These are phyloP conservation scores for Notothenia coriiceps DNA, from an alignment of 2,113 vertebrate genomes.

Conservation along the genomic window DNA sequence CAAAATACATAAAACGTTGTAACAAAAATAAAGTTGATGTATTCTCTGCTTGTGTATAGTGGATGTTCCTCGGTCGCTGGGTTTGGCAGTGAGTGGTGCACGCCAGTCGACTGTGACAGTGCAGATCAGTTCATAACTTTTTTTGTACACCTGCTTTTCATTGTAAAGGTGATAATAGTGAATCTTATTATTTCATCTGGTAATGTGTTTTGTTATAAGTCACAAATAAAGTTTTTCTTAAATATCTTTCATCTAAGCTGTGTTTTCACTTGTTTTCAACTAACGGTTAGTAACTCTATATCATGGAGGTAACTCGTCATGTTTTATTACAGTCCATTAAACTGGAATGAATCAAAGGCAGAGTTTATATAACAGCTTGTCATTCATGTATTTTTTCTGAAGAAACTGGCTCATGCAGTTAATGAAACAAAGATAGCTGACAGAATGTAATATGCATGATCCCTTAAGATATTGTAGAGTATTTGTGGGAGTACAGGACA, in stretches of 20 bases:
- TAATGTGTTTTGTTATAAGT: conserved; percentile 88
- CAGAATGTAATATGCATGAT: neutral
- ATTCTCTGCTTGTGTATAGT: conserved; percentile 87
- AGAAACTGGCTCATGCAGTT: neutral
- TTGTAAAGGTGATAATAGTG: conserved; percentile 85
- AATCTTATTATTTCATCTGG: conserved; percentile 85
- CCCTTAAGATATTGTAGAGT: neutral
- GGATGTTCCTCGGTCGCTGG: conserved; percentile 81
- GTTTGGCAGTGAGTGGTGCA: conserved; percentile 70
- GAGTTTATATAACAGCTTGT: neutral
- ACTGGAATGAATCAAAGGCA: neutral
- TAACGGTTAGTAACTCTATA: neutral
- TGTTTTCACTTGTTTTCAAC: conserved; percentile 23
- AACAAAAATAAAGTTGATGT: conserved; percentile 74
- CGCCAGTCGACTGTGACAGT: conserved; percentile 78
- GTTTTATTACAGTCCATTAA: neutral
- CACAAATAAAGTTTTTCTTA: conserved; percentile 89
- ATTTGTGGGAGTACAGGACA: neutral
- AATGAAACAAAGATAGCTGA: neutral
- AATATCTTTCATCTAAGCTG: conserved; percentile 67
- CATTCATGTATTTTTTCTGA: neutral
- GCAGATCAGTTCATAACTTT: conserved; percentile 82
- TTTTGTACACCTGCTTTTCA: conserved; percentile 87
- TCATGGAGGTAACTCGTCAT: too few species aligned
- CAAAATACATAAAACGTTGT: conserved; percentile 57